A percentile compares a stretch with the other conserved stretches of the same genome.
phyloP scores from a whole-genome alignment of 2,113 vertebrate genomes.

The Antechinus stuartii region DNA sequence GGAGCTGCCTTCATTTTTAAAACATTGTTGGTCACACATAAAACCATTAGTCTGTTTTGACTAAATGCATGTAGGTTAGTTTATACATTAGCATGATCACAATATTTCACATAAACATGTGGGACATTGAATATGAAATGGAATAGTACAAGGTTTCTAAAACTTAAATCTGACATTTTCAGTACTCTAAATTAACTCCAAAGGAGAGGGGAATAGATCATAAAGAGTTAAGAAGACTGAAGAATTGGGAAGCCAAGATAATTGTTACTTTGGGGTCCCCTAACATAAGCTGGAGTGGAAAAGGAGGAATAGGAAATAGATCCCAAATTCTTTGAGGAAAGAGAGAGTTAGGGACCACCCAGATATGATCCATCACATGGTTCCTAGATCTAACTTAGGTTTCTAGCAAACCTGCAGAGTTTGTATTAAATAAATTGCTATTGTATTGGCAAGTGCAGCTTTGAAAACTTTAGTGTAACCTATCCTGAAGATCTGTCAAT shows the following conservation, averaged over 20 bases:
- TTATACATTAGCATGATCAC: not conserved
- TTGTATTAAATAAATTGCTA: not conserved
- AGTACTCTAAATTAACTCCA: not conserved
- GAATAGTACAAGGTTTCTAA: slow-evolving; percentile 20
- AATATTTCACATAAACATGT: not conserved
- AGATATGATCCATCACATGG: no score
- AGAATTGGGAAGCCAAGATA: not conserved
- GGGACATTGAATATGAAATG: not conserved
- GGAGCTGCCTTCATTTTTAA: not conserved
- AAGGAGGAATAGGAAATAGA: not conserved
- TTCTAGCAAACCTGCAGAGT: not conserved
- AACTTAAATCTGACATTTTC: not conserved
- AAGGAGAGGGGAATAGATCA: not conserved
- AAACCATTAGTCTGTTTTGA: not conserved
- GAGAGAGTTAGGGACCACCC: no score
- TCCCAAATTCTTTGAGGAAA: not conserved
- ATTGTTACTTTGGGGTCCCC: not conserved
- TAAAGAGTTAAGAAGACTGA: not conserved
- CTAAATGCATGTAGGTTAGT: not conserved
- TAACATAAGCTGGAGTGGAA: not conserved
- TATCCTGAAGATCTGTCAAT: not conserved
- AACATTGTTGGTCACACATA: not conserved
- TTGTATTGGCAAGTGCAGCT: not conserved
- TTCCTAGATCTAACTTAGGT: not conserved
- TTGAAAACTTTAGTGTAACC: not conserved